These are phyloP conservation scores for Schizopygopsis pylzovi DNA, from an alignment of 2,797 vertebrate species.

Conservation along the genomic window DNA sequence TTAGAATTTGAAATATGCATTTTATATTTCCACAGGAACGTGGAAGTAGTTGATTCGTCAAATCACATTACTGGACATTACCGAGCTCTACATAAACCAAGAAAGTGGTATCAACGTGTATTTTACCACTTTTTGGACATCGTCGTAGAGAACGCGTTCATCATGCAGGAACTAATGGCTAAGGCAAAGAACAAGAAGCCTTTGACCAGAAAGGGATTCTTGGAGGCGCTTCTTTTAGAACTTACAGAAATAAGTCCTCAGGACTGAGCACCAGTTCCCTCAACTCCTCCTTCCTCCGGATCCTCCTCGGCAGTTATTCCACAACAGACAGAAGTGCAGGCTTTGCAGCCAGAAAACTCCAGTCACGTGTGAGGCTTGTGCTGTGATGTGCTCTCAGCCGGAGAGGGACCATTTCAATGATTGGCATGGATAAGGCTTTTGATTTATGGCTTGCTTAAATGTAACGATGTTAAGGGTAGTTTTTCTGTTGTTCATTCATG, in stretches of 20 bases:
- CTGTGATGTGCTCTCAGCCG: neutral
- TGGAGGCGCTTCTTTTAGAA: slow-evolving; percentile 12
- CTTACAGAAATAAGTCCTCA: neutral
- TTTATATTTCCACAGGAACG: slow-evolving; percentile 51
- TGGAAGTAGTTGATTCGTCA: slow-evolving; percentile 71
- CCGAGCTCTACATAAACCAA: slow-evolving; percentile 71
- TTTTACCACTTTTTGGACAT: slow-evolving; percentile 75
- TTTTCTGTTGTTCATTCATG: neutral
- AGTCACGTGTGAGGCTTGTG: neutral
- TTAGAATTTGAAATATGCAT: neutral
- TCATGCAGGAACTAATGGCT: slow-evolving; percentile 67
- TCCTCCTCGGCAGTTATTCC: neutral
- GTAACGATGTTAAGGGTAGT: neutral
- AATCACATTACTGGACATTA: slow-evolving; percentile 72
- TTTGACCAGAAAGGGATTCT: neutral
- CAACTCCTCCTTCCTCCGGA: neutral
- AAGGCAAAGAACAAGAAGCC: neutral
- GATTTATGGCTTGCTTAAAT: neutral
- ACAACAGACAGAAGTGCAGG: neutral
- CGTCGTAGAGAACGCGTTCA: slow-evolving; percentile 70
- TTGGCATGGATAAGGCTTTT: neutral
- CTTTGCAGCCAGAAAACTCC: neutral
- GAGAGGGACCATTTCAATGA: neutral
- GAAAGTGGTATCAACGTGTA: slow-evolving; percentile 73
- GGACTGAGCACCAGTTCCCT: neutral